Evolutionary conservation across 2,888 invertebrate genomes (phyloP).

Genomic region (Melinaea marsaeus): DNA sequence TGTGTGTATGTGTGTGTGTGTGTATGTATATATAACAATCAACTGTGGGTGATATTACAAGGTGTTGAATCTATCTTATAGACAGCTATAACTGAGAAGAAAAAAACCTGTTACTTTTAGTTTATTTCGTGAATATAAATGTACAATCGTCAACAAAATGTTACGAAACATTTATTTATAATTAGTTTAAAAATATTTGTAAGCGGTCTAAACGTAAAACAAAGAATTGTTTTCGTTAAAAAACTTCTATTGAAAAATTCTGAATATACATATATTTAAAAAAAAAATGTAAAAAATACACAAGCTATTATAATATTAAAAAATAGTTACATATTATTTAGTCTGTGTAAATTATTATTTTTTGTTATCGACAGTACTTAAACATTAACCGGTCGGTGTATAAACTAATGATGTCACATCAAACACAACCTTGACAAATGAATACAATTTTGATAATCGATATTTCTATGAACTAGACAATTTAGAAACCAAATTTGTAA

Average conservation of each 20-base stretch:
- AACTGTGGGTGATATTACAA: not conserved
- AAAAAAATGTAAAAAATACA: too few relatives aligned
- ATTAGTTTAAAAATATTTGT: not conserved
- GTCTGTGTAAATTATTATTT: too few relatives aligned
- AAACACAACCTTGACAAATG: conserved; percentile 22
- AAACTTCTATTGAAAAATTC: too few relatives aligned
- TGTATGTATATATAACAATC: not conserved
- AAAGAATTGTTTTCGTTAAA: not conserved
- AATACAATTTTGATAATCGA: conserved; percentile 15
- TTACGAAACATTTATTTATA: not conserved
- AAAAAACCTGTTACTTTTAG: conserved; percentile 17
- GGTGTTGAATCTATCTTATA: conserved; percentile 6
- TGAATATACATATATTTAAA: too few relatives aligned
- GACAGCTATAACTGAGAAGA: conserved; percentile 12
- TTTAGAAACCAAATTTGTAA: not conserved
- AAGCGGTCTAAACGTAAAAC: not conserved
- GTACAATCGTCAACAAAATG: conserved; percentile 15
- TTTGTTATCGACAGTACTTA: conserved; percentile 14
- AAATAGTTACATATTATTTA: too few relatives aligned
- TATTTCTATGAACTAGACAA: conserved; percentile 9
- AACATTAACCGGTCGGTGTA: conserved; percentile 9
- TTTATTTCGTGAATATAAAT: conserved; percentile 21
- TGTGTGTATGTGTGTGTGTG: too few relatives aligned
- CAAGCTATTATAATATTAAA: too few relatives aligned
- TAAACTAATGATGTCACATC: conserved; percentile 23